Evolutionary conservation across 1,140 invertebrate species (phyloP).

Genomic region (Popillia japonica): DNA sequence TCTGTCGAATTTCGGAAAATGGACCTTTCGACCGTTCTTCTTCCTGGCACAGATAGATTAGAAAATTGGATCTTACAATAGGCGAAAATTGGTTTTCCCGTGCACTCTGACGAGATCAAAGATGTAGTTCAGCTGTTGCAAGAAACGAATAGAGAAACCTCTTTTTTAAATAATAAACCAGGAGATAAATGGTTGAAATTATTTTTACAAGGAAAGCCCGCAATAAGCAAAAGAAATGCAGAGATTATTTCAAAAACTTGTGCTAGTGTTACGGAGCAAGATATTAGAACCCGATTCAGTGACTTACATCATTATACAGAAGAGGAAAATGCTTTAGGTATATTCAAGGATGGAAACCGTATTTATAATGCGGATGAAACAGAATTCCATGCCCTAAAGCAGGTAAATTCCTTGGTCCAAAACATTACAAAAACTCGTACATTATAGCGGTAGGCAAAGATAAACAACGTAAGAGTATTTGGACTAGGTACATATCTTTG

Average conservation of each 20-base stretch:
- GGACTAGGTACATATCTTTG: too few species aligned
- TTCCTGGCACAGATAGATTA: neutral
- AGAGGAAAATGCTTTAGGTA: conserved; percentile 26
- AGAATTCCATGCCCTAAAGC: conserved; percentile 52
- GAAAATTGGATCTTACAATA: conserved; percentile 22
- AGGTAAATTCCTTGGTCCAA: conserved; percentile 49
- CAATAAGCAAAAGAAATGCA: neutral
- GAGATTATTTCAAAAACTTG: conserved; percentile 13
- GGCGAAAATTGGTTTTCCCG: neutral
- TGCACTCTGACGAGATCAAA: conserved; percentile 28
- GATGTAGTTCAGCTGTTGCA: neutral
- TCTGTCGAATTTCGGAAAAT: neutral
- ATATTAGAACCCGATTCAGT: conserved; percentile 36
- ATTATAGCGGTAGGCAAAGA: conserved; percentile 48
- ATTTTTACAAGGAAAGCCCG: neutral
- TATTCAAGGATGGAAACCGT: conserved; percentile 43
- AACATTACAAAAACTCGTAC: conserved; percentile 52
- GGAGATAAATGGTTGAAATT: neutral
- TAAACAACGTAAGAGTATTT: conserved; percentile 55
- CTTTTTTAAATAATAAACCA: conserved; percentile 1
- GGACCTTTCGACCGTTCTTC: neutral
- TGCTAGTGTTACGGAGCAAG: conserved; percentile 26
- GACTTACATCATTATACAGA: conserved; percentile 34
- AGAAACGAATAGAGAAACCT: neutral
- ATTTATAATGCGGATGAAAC: conserved; percentile 54